Base-by-base conservation (phyloP, 2,797 vertebrate genomes). In the Poliocrania exsul region DNA sequence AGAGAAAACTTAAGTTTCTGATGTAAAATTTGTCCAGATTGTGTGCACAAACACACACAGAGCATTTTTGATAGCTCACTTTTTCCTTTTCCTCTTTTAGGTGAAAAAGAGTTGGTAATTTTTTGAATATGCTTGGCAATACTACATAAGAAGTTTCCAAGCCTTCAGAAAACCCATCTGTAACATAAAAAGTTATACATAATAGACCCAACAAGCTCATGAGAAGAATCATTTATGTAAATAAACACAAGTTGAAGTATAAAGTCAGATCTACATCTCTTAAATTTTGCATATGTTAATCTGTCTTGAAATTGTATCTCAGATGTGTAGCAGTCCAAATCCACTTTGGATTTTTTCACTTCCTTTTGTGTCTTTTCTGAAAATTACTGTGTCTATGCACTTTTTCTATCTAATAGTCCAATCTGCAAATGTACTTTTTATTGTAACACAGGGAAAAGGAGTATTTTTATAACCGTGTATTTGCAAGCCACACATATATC, bases 221-320 rank as follows among this genome's bases (percentile, higher is more conserved):
- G 60, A 65, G 73, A 91, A 82, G 50, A 77, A 47, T 23, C 23
- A 42, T 81, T 92, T 37, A 62, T n/a, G 14, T 19, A 47, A 88
- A 70, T 88, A 93, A 92, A 47, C 10, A 35, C 60, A 77, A 96
- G 51, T 24, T 46, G 13, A 85, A 95, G 51, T 25, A 86, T 9
- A 64, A 93, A 88, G 37, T 78, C 21, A 86, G 18, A 50, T 51
- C 16, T 65, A 78, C 53, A 29, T 65, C 15, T 82, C 44, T 13
- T 72, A 56, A 56, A 79, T 86, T 95, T 78, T 50, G 73, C 6
- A 6, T 46, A 57, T 61, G 14, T n/a, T 62, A 81, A 42, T 53
- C 16, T 73, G 38, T n/a, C 38, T 88, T 84, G 46, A 87, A 90
- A 91, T 40, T 18, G 9, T 29, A 18, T 46, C 66, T 81, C 46